These are phyloP conservation scores for Eudyptes chrysolophus DNA, from an alignment of 2,113 vertebrate species.

Conservation along the genomic window DNA sequence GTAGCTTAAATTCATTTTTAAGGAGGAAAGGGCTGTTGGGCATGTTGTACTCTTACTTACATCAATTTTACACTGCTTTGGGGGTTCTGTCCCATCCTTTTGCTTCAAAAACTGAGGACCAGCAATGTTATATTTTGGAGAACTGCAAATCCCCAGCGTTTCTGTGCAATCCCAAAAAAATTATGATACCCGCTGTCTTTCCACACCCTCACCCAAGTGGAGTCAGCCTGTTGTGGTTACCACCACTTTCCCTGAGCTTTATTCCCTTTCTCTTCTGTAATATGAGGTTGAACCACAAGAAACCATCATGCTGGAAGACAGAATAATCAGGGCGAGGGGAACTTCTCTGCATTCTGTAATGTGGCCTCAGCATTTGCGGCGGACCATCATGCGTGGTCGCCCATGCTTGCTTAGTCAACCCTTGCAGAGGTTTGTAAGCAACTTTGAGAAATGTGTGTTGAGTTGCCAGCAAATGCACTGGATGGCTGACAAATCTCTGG, in stretches of 20 bases:
- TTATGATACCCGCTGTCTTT: accelerated
- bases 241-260: background rate
- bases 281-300: background rate
- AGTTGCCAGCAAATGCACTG: background rate
- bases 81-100: background rate
- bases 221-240: background rate
- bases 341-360: background rate
- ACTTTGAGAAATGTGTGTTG: accelerated
- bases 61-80: background rate
- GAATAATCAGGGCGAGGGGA: background rate
- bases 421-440: background rate
- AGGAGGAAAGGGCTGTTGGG: background rate
- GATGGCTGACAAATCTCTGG: background rate
- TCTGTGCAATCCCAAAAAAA: background rate
- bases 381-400: background rate
- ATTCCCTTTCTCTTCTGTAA: background rate
- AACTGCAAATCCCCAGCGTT: accelerated
- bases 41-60: background rate
- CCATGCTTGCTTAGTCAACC: background rate
- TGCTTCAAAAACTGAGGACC: background rate
- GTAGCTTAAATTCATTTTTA: background rate
- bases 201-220: accelerated
- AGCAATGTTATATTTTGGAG: background rate
- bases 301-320: background rate
- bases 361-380: background rate